phyloP scores from a whole-genome alignment of 2,888 invertebrate species.

The Entomobrya proxima region DNA sequence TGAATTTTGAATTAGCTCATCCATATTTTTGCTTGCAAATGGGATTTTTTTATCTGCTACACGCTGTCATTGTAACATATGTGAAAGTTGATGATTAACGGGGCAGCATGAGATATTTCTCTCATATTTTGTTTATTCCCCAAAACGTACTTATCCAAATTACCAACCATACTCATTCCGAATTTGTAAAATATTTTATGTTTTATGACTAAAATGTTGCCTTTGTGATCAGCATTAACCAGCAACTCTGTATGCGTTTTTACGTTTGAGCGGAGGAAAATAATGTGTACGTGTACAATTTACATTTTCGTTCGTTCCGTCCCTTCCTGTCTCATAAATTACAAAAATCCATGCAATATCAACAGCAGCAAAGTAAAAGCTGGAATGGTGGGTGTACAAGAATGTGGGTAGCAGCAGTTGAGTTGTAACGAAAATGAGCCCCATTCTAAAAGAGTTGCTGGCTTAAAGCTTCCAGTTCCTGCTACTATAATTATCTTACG shows the following conservation, averaged over 20 bases:
- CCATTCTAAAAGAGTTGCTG: neutral
- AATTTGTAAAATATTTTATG: neutral
- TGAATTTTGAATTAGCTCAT: neutral
- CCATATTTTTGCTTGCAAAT: slow-evolving; percentile 11
- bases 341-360: slow-evolving; percentile 31
- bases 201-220: neutral
- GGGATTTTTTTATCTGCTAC: neutral
- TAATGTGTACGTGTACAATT: slow-evolving; percentile 43
- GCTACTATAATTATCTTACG: slow-evolving; percentile 55
- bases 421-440: slow-evolving; percentile 23
- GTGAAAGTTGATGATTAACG: slow-evolving; percentile 48
- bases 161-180: too few relatives aligned
- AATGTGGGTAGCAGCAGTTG: neutral
- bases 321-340: slow-evolving; percentile 61
- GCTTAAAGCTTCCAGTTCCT: slow-evolving; percentile 44
- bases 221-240: neutral
- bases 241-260: neutral
- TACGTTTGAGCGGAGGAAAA: slow-evolving; percentile 14
- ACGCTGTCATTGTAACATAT: slow-evolving; percentile 12
- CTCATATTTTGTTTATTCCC: slow-evolving; percentile 25
- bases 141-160: neutral
- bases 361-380: neutral
- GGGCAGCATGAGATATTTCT: slow-evolving; percentile 28
- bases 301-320: slow-evolving; percentile 54
- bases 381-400: neutral